Conservation (phyloP, 2,888 invertebrate species). For the Leptinotarsa rubiginosa region DNA sequence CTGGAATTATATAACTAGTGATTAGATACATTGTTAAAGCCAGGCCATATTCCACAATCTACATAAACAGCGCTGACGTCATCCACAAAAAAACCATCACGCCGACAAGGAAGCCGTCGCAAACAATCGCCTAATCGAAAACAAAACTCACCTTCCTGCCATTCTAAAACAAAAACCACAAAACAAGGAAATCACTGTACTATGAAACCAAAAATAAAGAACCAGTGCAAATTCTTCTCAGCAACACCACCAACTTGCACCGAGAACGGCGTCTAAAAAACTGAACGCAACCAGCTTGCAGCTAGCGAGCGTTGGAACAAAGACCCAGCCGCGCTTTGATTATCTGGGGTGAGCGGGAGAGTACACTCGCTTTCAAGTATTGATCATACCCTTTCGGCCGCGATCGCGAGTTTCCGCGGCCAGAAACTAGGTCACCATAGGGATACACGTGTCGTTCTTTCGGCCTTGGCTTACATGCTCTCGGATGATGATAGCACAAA, state of each 20-base stretch:
- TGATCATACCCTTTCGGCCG: constrained; percentile 56
- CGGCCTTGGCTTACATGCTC: constrained; percentile 60
- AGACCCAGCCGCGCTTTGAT: constrained; percentile 30
- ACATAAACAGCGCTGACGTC: not conserved
- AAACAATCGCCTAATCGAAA: not conserved
- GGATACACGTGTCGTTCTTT: constrained; percentile 59
- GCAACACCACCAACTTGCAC: constrained; percentile 9
- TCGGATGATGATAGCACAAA: constrained; percentile 48
- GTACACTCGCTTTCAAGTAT: constrained; percentile 58
- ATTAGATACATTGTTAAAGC: not conserved
- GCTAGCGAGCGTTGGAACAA: constrained; percentile 29
- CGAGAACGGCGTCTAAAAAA: constrained; percentile 9
- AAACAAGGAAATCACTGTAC: constrained; percentile 19
- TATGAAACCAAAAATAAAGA: constrained; percentile 9
- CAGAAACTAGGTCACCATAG: constrained; percentile 59
- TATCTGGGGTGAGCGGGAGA: constrained; percentile 40
- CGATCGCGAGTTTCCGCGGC: constrained; percentile 51
- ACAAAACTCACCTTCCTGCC: constrained; percentile 1
- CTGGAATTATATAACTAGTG: not conserved
- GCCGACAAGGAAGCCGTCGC: not conserved
- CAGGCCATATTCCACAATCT: not conserved
- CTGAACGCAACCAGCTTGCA: constrained; percentile 16
- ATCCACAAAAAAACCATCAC: not conserved
- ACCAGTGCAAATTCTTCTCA: not conserved
- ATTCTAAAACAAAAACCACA: constrained; percentile 14